phyloP scores from a whole-genome alignment of 1,140 invertebrate genomes.

The Cryptotermes secundus region DNA sequence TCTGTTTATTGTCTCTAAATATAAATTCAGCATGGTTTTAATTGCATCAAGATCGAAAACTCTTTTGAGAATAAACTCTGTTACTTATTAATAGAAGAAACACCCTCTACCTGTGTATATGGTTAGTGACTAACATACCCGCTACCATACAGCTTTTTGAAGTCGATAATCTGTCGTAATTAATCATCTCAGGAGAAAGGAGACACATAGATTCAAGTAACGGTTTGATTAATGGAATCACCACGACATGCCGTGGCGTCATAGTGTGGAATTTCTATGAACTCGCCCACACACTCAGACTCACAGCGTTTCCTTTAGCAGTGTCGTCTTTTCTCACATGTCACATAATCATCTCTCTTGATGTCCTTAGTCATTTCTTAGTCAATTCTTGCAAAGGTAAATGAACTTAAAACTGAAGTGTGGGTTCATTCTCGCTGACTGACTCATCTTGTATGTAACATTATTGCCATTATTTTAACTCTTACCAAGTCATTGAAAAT shows the following conservation, averaged over 20 bases:
- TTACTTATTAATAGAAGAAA: not conserved
- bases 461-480: too few relatives aligned
- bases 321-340: not conserved
- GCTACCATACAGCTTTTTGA: not conserved
- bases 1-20: too few relatives aligned
- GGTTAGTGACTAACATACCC: not conserved
- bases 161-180: conserved; percentile 17
- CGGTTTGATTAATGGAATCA: conserved; percentile 14
- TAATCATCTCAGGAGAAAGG: conserved; percentile 7
- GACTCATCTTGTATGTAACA: too few relatives aligned
- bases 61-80: too few relatives aligned
- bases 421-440: not conserved
- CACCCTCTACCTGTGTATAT: not conserved
- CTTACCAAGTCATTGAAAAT: too few relatives aligned
- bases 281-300: not conserved
- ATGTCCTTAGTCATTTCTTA: not conserved
- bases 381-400: not conserved
- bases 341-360: not conserved
- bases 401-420: not conserved
- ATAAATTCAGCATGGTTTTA: too few relatives aligned
- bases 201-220: not conserved
- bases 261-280: not conserved
- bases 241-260: not conserved
- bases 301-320: not conserved
- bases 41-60: too few relatives aligned